phyloP scores from a whole-genome alignment of 2,113 vertebrate genomes.

The Anguilla japonica region DNA sequence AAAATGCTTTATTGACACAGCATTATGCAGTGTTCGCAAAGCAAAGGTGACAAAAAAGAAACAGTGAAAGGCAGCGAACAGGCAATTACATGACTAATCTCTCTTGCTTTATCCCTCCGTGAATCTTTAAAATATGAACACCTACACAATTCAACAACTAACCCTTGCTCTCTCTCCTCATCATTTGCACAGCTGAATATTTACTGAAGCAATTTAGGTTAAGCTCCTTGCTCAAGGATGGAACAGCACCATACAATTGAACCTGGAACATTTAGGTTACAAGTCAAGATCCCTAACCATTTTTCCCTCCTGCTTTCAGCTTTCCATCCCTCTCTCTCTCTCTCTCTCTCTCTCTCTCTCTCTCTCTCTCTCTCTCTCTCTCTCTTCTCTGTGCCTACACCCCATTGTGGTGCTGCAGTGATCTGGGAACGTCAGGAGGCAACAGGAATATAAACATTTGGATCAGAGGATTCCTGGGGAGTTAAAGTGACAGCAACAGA shows the following conservation, averaged over 20 bases:
- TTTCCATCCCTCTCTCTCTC: not conserved
- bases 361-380: not conserved
- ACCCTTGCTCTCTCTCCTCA: not conserved
- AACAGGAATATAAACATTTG: not conserved
- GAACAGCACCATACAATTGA: no score
- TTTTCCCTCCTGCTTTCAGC: not conserved
- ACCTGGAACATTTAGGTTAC: no score
- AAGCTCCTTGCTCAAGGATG: no score
- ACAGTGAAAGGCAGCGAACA: not conserved
- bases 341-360: no score
- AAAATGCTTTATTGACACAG: not conserved
- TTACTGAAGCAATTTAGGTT: not conserved
- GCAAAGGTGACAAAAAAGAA: not conserved
- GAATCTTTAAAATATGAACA: not conserved
- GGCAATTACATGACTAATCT: not conserved
- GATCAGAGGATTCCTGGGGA: not conserved
- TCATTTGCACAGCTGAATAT: not conserved
- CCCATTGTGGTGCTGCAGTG: not conserved
- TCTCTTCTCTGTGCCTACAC: not conserved
- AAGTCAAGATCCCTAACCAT: not conserved
- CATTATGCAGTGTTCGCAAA: not conserved
- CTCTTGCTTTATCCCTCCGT: not conserved
- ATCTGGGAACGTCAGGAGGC: no score
- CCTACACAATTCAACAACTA: not conserved
- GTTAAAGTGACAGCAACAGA: not conserved